Evolutionary conservation across 2,113 vertebrate species (phyloP).

Genomic region (Lanius ludovicianus): DNA sequence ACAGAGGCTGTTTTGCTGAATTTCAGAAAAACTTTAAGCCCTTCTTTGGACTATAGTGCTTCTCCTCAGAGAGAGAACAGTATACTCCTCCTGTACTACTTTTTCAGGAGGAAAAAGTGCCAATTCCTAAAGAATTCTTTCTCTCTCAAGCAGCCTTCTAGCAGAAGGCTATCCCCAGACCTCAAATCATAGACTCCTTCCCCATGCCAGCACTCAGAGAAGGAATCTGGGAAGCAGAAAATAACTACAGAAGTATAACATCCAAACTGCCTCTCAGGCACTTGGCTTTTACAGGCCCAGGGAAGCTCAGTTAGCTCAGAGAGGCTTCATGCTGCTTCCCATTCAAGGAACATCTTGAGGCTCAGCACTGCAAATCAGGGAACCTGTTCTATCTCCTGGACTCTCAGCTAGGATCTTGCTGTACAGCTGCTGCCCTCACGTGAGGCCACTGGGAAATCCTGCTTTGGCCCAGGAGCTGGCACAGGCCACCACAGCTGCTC

Average conservation of each 20-base stretch:
- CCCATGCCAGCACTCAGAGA: neutral
- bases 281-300: neutral
- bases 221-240: neutral
- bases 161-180: neutral
- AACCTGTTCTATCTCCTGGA: neutral
- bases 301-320: neutral
- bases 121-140: neutral
- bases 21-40: neutral
- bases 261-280: neutral
- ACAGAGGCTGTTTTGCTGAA: neutral
- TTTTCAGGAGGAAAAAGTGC: neutral
- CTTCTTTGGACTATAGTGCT: neutral
- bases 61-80: neutral
- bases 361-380: neutral
- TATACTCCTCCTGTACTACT: neutral
- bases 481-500: neutral
- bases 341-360: neutral
- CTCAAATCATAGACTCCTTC: neutral
- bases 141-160: neutral
- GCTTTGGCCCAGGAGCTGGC: neutral
- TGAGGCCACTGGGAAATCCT: neutral
- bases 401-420: neutral
- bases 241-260: neutral
- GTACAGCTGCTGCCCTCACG: rapidly evolving
- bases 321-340: neutral